Evolutionary conservation across 2,888 invertebrate species (phyloP).

Genomic region (Eupithecia abbreviata): DNA sequence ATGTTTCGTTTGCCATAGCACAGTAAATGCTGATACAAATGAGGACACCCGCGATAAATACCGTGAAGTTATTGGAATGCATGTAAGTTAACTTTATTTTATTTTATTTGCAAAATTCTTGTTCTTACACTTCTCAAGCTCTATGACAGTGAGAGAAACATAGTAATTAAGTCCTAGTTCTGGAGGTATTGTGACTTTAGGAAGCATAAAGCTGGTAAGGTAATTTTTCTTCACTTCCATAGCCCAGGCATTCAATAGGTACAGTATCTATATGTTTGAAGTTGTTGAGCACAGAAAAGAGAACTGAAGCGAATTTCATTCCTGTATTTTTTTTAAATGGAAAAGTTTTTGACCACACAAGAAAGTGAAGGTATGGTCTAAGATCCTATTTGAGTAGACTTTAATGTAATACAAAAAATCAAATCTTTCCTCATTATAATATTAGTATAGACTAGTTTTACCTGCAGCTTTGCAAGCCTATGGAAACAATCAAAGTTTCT

Average conservation of each 20-base stretch:
- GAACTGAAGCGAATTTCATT: no score
- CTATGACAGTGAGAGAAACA: background rate
- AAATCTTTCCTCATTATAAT: no score
- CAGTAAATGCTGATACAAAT: conserved; percentile 65
- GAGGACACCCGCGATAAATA: conserved; percentile 74
- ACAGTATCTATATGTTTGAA: no score
- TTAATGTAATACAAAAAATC: background rate
- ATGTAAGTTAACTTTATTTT: conserved; percentile 53
- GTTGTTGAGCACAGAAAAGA: no score
- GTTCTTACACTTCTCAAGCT: background rate
- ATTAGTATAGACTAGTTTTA: no score
- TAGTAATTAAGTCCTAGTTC: background rate
- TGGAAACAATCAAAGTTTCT: no score
- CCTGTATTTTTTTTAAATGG: background rate
- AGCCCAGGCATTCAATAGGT: no score
- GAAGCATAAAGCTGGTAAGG: background rate
- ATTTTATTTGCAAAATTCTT: background rate
- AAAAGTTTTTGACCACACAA: background rate
- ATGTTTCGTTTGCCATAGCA: conserved; percentile 74
- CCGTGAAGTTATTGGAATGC: conserved; percentile 70
- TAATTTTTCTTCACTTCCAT: background rate
- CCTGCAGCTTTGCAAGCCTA: no score
- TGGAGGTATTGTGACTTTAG: background rate
- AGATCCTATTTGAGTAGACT: background rate
- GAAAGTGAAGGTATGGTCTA: background rate